Evolutionary conservation across 1,140 invertebrate species (phyloP), one percentile per base, ranked within the genome.

Genomic region (Caenorhabditis briggsae): DNA sequence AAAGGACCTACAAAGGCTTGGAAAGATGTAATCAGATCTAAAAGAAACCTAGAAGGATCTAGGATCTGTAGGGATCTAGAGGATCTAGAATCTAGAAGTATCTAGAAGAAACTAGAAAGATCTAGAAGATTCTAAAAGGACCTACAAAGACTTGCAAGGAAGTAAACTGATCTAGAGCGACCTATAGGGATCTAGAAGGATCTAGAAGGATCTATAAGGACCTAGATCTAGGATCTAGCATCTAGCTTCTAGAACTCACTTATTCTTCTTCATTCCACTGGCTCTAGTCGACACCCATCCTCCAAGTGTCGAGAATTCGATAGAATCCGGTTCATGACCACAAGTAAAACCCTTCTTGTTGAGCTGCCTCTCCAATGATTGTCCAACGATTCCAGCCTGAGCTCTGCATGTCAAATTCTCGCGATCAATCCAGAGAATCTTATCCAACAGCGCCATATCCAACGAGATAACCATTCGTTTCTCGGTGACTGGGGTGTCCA

Each of bases 181-280:
- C n/a, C n/a, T n/a, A n/a, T n/a, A n/a, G n/a, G 33, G 33, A 33
- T 33, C 33, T 33, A 33, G 33, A 3, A 23, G 5, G 64, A 65
- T n/a, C n/a, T n/a, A n/a, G n/a, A n/a, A n/a, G n/a, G n/a, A n/a
- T n/a, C n/a, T n/a, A n/a, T n/a, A n/a, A n/a, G n/a, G n/a, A n/a
- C n/a, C n/a, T n/a, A n/a, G n/a, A n/a, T n/a, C n/a, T n/a, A n/a
- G n/a, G n/a, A n/a, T n/a, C n/a, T n/a, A 2, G 58, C 58, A 7
- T 61, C 7, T 6, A 8, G 9, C 50, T 50, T 8, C 50, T 50
- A 50, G 50, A n/a, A 70, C 70, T 90, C 98, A 99, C 0, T 96
- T 95, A 92, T 99, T 99, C 93, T 99, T 99, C 93, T 99, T 99
- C 97, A 99, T 99, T 14, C 98, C 97, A 33, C 97, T 98, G 0